Evolutionary conservation across 92 coral and sea anemone species (phyloP), one percentile per base, ranked within the genome.

Genomic region (Phenganax stokvisi): DNA sequence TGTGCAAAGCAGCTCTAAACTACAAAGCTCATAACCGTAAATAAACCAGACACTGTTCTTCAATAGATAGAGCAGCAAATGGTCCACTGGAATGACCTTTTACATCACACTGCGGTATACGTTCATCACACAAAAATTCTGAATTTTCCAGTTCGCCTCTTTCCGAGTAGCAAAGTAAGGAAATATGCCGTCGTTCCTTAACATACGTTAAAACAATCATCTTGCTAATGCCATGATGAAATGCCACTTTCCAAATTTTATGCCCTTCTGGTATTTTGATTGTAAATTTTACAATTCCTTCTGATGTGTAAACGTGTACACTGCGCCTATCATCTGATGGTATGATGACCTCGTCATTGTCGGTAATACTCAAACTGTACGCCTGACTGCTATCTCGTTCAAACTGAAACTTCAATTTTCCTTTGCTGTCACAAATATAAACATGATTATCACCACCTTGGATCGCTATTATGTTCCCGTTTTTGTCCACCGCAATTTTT

Each of bases 401-500:
- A 31, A 67, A 67, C 53, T 67, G 8, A 28, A 28, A 31, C 37
- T 67, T 67, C 53, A 67, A 67, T 53, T 67, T 7, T 67, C 72
- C 72, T 6, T 12, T 31, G 51, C 9, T 67, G 13, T 67, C 72
- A 17, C 28, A 67, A 17, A 67, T 16, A 12, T 67, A 67, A 12
- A 67, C 72, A 12, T 67, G 51, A 53, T 31, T 27, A 31, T 67
- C 51, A 16, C 29, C 13, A 20, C 6, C 53, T 7, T 16, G 29
- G 51, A 67, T 27, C 72, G 37, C 11, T 51, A 10, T 1, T 28
- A 67, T 16, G 72, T 67, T 67, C 11, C 11, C 6, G 53, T 67
- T 20, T 67, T 67, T 8, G n/a, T 67, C 72, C 29, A 67, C 72
- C 29, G 72, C 72, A 67, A 67, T 67, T 12, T 31, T 67, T 53